Percentiles rank a stretch among this genome's conserved stretches.
Conservation (phyloP, 2,888 invertebrate species). For the Furcula furcula region DNA sequence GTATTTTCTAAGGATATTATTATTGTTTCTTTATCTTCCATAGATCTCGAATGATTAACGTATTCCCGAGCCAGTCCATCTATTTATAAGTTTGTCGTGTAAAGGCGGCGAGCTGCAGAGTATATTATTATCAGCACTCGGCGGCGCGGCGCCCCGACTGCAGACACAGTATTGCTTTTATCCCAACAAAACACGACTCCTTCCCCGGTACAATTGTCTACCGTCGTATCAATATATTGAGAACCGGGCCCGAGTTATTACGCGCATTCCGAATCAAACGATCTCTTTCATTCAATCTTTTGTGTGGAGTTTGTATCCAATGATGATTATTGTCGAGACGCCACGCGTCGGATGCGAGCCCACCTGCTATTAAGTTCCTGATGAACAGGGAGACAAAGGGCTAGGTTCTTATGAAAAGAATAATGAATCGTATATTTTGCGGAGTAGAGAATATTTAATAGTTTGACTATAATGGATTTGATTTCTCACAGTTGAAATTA, state of each 20-base stretch:
- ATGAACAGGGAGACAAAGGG: background rate
- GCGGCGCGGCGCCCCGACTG: slow-evolving; percentile 10
- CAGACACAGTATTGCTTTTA: slow-evolving; percentile 60
- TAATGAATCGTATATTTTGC: too few species aligned
- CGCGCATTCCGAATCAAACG: slow-evolving; percentile 7
- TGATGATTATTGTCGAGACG: background rate
- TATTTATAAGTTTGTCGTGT: background rate
- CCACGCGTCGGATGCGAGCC: background rate
- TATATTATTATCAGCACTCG: slow-evolving; percentile 27
- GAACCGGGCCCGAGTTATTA: slow-evolving; percentile 5
- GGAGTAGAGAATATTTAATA: too few species aligned
- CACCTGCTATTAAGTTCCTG: background rate
- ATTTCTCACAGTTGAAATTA: too few species aligned
- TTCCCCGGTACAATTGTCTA: background rate
- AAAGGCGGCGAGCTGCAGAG: slow-evolving; percentile 8
- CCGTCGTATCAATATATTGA: slow-evolving; percentile 13
- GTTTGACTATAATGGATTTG: too few species aligned
- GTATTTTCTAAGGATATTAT: too few species aligned
- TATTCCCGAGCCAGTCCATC: background rate
- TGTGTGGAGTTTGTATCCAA: background rate
- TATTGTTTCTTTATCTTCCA: too few species aligned
- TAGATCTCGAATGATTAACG: background rate
- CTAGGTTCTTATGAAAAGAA: too few species aligned
- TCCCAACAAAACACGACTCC: slow-evolving; percentile 38
- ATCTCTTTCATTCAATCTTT: slow-evolving; percentile 1